Base-by-base conservation (phyloP, 2,888 invertebrate species). In the Erebia aethiops region DNA sequence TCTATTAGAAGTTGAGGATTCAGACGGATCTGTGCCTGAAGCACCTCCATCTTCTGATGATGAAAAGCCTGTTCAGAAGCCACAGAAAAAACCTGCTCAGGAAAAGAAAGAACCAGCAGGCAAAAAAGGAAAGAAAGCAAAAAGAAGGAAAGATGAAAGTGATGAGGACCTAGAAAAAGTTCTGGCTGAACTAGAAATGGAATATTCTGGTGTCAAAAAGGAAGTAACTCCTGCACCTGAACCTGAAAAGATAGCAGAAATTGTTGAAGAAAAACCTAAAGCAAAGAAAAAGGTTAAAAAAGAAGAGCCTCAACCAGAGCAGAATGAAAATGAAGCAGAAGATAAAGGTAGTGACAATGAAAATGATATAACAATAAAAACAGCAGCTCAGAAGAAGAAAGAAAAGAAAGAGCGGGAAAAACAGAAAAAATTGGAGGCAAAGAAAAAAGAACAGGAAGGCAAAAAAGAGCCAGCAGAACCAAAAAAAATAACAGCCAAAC, bases 331-430 rank as follows among this genome's bases (percentile, higher is more conserved):
- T 71, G 87, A 87, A 70, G 77, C 75, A 8, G 90, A 90, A 43
- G 92, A 89, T 56, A 94, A 89, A 71, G 94, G 87, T 2, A 91
- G 92, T 79, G 94, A 93, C 57, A 94, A 94, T 76, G 94, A 94
- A 73, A 94, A 94, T 76, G 95, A 95, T 74, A 87, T 92, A 18
- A 95, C 96, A 1, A 94, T 97, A 14, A 97, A 97, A 90, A 95
- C 96, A 14, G 97, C 97, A 5, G 97, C 97, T 1, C 97, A 98
- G 83, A 98, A 98, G 90, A 98, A 97, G 82, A 97, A 97, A 81
- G 98, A 98, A 79, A 98, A 98, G 81, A 97, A 97, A 80, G 97
- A 97, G 87, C 94, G 97, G 16, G 96, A 96, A 81, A 96, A 95
- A 78, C 95, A 95, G 78, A 97, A 97, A 82, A 96, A 96, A 78